A percentile compares a stretch with the other conserved stretches of the same genome.
These are phyloP conservation scores for Tetraodon nigroviridis DNA, from an alignment of 2,113 vertebrate genomes.

Conservation along the genomic window DNA sequence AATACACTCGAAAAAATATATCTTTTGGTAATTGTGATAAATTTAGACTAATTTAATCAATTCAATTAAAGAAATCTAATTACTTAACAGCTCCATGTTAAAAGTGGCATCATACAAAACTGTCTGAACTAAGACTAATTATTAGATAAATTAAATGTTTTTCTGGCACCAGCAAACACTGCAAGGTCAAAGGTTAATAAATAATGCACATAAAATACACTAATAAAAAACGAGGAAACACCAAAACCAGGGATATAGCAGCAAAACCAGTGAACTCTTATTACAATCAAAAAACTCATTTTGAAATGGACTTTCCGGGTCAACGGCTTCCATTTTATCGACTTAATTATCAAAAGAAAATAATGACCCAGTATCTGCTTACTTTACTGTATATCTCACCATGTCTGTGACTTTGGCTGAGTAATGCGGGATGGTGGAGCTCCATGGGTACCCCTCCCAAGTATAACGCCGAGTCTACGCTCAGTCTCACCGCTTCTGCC, in stretches of 20 bases:
- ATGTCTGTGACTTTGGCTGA: slow-evolving; percentile 71
- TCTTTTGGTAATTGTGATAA: background rate
- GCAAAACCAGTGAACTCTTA: too few species aligned
- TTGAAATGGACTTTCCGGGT: background rate
- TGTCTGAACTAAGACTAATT: too few species aligned
- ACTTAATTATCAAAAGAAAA: background rate
- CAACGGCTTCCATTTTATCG: too few species aligned
- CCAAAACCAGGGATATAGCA: too few species aligned
- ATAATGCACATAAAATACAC: too few species aligned
- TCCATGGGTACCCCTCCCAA: slow-evolving; percentile 79
- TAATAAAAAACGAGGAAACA: too few species aligned
- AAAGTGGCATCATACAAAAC: background rate
- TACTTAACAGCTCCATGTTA: background rate
- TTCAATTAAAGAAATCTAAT: too few species aligned
- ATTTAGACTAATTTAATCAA: background rate
- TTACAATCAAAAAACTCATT: background rate
- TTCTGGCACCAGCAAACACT: too few species aligned
- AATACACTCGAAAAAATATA: too few species aligned
- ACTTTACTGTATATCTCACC: slow-evolving; percentile 63
- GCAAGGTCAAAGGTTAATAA: too few species aligned
- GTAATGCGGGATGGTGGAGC: slow-evolving; percentile 64
- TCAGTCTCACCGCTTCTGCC: slow-evolving; percentile 47
- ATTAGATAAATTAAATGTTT: too few species aligned
- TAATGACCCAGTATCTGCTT: background rate
- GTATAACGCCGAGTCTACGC: slow-evolving; percentile 78